Evolutionary conservation across 2,797 vertebrate species (phyloP), one percentile per base, ranked within the genome.

Genomic region (Oreochromis grahami): DNA sequence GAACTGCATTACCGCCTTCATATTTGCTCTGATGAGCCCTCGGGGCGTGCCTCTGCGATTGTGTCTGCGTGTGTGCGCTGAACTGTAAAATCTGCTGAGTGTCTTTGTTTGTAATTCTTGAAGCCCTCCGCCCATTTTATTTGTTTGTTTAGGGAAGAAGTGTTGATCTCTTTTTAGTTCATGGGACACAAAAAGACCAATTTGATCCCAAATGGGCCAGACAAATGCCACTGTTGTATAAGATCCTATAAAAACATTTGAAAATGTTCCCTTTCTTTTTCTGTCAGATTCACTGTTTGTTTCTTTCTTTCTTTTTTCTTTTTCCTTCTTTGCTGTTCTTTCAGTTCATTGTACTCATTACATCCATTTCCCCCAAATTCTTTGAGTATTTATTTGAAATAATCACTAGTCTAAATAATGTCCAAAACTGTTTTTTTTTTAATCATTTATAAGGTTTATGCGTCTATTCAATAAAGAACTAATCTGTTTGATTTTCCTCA

Each of bases 221-320:
- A 41, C 36, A 41, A 68, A 43, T 4, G 0, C 2, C 36, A 43
- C n/a, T 43, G 36, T 43, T 0, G 13, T 36, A 24, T 9, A 24
- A 24, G n/a, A 43, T 9, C n/a, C 63, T 41, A 41, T 38, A 65
- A 24, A 68, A 41, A 68, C 63, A 41, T 41, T 24, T 0, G n/a
- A 15, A 43, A 68, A 68, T 68, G n/a, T 0, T 68, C 0, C 5
- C 36, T 15, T 68, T 68, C 36, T 68, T 68, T 43, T 24, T 43
- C 36, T 24, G 36, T 68, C 5, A 43, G 5, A 58, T 58, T 26
- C 26, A 32, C 26, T n/a, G 32, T 60, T 60, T 53, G 0, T 24
- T 7, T 53, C 0, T 24, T 24, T 24, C 24, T 26, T 60, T n/a
- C n/a, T n/a, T n/a, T n/a, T 1, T 17, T 0, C 7, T 24, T 55